Evolutionary conservation across 2,113 vertebrate species (phyloP).

Genomic region (Menura novaehollandiae): DNA sequence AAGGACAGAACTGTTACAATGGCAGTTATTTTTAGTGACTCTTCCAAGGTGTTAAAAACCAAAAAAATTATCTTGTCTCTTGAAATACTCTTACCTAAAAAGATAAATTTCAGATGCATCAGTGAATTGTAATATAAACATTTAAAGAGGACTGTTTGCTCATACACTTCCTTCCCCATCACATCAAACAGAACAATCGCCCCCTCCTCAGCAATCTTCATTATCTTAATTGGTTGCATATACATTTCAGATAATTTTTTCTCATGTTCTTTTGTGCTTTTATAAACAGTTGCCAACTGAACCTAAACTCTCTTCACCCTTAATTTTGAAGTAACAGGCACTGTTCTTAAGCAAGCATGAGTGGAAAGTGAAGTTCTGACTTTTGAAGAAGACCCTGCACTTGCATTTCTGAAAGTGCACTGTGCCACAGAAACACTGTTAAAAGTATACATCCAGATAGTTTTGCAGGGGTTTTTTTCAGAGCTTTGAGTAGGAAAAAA

Average conservation of each 20-base stretch:
- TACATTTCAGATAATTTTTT: not conserved
- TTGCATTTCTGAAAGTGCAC: not conserved
- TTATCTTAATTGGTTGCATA: not conserved
- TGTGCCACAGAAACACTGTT: not conserved
- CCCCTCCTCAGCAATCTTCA: not conserved
- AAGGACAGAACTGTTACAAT: not conserved
- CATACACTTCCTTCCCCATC: not conserved
- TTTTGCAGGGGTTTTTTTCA: not conserved
- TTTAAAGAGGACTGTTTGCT: not conserved
- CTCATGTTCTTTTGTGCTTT: not conserved
- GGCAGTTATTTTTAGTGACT: not conserved
- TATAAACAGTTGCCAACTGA: not conserved
- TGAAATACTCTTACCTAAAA: not conserved
- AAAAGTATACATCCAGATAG: not conserved
- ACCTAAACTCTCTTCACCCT: not conserved
- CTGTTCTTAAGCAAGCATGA: not conserved
- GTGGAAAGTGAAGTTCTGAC: not conserved
- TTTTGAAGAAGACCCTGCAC: not conserved
- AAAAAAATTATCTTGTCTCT: not conserved
- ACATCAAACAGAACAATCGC: fast-evolving
- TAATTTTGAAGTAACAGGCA: not conserved
- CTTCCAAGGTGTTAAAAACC: not conserved
- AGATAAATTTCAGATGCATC: not conserved
- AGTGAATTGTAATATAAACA: fast-evolving
- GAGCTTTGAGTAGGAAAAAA: not conserved